Base-by-base conservation (phyloP, 2,888 invertebrate genomes). In the Aleiodes testaceus region DNA sequence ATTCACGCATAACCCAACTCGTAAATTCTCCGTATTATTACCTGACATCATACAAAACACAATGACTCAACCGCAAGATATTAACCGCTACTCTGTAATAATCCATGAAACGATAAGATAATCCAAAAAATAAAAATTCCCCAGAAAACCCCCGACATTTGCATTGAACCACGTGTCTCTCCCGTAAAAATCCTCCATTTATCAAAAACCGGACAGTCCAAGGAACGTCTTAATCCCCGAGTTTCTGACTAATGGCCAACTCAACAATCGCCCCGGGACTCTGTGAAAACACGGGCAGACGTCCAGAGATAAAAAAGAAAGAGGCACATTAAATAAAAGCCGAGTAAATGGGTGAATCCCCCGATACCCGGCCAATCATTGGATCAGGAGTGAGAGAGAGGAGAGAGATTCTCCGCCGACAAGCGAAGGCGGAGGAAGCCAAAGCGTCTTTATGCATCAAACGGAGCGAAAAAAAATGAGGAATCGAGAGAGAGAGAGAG, bases 351-450 rank as follows among this genome's bases (percentile, higher is more conserved):
- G 26, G 22, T 53, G 53, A 45, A 45, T 47, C 14, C 7, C 50
- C 53, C 50, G 20, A 30, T 47, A 14, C 45, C 26, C 11, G 75
- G 73, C 78, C 80, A 80, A 80, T 82, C 80, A 79, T 79, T 77
- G 79, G 78, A 79, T 82, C 79, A 76, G 79, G 79, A 74, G 74
- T 74, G 77, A 80, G 77, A 75, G 71, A 79, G 75, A 77, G 77
- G 76, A 18, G 2, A 18, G 12, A 16, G 18, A 42, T 14, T n/a
- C n/a, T n/a, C 30, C 16, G 9, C 26, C 44, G 12, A 59, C 42
- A 20, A 9, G 42, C 26, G 44, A 66, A 52, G 66, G 70, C 53
- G 70, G 66, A 11, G 20, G 45, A 45, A 61, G 42, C 18, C 61
- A 42, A 18, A 18, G 18, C 44, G 5, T 12, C 16, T 11, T 18